Evolutionary conservation across 1,140 invertebrate species (phyloP), one percentile per base, ranked within the genome.

Genomic region (Cherax destructor): DNA sequence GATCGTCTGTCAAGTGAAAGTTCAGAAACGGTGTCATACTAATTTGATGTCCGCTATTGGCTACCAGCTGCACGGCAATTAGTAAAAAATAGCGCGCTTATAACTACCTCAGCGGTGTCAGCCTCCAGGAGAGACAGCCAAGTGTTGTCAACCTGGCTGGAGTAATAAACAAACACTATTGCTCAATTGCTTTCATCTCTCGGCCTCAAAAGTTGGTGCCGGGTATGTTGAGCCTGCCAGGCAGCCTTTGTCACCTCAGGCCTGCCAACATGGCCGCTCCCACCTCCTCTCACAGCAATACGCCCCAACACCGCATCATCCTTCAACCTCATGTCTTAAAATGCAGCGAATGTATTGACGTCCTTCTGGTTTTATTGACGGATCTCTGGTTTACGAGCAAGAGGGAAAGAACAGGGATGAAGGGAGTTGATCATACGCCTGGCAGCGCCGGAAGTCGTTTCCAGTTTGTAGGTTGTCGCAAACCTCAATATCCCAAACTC

Each of bases 391-490:
- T 16, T 9, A 11, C 56, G 16, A 59, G 16, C 16, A 59, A 59
- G 16, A 16, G 56, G 9, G 16, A 59, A 59, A 41, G 30, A 65
- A 65, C 13, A 21, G 13, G 18, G 18, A 18, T 65, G 61, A 13
- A 65, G 11, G 5, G 16, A 5, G 16, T 65, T 21, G n/a, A 59
- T 81, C 79, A 21, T 81, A 59, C 79, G 79, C 50, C 79, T 47
- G 79, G n/a, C 79, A 81, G 52, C 79, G n/a, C n/a, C 50, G 61
- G 18, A 81, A 81, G 24, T 81, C 50, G 79, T 81, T 81, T 81
- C 79, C 79, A 81, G 79, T 81, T 81, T 81, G 50, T 81, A 81
- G 79, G 79, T 56, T 81, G 79, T 81, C 79, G 79, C 79, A 56
- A 81, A 81, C 79, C 79, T 81, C 79, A 81, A 81, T 81, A 81